phyloP scores from a whole-genome alignment of 2,797 vertebrate species.

The Silurus lanzhouensis region DNA sequence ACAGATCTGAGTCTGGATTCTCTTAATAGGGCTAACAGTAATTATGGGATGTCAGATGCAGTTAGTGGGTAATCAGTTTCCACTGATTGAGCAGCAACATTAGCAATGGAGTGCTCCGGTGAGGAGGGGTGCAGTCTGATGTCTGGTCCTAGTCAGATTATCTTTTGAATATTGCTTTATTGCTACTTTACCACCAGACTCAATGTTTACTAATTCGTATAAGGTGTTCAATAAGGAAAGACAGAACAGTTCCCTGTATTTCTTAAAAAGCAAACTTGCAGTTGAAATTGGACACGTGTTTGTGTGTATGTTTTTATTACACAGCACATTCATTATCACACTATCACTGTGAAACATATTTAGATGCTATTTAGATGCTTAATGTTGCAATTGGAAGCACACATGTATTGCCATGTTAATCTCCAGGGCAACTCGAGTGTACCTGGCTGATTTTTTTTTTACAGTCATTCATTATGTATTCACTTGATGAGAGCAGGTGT shows the following conservation, averaged over 20 bases:
- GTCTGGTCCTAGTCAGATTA: constrained; percentile 9
- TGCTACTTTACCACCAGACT: background rate
- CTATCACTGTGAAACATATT: constrained; percentile 7
- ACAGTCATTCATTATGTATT: constrained; percentile 42
- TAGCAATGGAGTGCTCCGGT: constrained; percentile 45
- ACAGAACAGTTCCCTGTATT: background rate
- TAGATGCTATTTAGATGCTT: constrained; percentile 33
- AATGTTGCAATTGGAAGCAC: constrained; percentile 29
- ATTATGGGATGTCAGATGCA: constrained; percentile 72
- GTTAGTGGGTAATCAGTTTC: constrained; percentile 75
- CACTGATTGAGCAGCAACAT: constrained; percentile 73
- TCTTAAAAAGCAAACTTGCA: background rate
- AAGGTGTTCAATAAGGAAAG: background rate
- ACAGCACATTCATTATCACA: constrained; percentile 8
- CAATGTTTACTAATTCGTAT: background rate
- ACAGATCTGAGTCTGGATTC: constrained; percentile 48
- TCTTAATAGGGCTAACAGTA: constrained; percentile 74
- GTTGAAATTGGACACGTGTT: background rate
- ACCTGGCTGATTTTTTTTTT: constrained; percentile 17
- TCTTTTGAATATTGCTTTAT: constrained; percentile 9
- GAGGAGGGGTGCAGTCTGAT: constrained; percentile 27
- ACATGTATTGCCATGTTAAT: constrained; percentile 40
- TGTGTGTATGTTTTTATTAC: background rate
- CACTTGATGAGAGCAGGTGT: constrained; percentile 39
- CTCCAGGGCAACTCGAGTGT: constrained; percentile 19